Evolutionary conservation across 2,113 vertebrate species (phyloP), one percentile per base, ranked within the genome.

Genomic region (Protobothrops flavoviridis): DNA sequence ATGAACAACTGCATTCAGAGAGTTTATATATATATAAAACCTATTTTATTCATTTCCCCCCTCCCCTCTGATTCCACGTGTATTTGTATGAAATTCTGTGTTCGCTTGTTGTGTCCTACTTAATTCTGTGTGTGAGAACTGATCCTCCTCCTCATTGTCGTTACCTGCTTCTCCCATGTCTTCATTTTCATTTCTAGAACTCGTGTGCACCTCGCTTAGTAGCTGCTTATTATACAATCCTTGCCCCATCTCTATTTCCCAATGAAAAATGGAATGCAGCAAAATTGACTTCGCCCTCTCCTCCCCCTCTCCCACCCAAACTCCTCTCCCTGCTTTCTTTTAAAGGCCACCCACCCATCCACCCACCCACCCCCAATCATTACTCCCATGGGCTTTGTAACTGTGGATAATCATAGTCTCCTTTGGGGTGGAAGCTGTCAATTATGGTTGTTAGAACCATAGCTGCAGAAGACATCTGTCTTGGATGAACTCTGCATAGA

Each of bases 401-500:
- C 50, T 90, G 81, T 87, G 45, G 55, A 45, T 86, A 90, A 93
- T 93, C 92, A 90, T 56, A 93, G 17, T 11, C 74, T 87, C n/a
- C n/a, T 48, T 86, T 90, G 56, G 5, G 59, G 69, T 90, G 92
- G 56, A 81, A 86, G 55, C 45, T 90, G 89, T 74, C 92, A 53
- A 23, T 39, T 56, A 64, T 64, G 74, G 89, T 61, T 21, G 52
- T 93, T 90, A 50, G 56, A 87, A 90, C 92, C 50, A 90, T 86
- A 53, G 74, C 59, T 52, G 56, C 13, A 90, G 81, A 81, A 93
- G 92, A 61, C 74, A 93, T 93, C 55, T 87, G 88, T 93, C 89
- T 93, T 64, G 45, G n/a, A 90, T 93, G 92, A 93, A 93, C 92
- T 90, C 92, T 90, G 45, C 45, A 90, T 90, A 86, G 92, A 61